Evolutionary conservation across 2,797 vertebrate species (phyloP), one percentile per base, ranked within the genome.

Genomic region (Acanthiza pusilla): DNA sequence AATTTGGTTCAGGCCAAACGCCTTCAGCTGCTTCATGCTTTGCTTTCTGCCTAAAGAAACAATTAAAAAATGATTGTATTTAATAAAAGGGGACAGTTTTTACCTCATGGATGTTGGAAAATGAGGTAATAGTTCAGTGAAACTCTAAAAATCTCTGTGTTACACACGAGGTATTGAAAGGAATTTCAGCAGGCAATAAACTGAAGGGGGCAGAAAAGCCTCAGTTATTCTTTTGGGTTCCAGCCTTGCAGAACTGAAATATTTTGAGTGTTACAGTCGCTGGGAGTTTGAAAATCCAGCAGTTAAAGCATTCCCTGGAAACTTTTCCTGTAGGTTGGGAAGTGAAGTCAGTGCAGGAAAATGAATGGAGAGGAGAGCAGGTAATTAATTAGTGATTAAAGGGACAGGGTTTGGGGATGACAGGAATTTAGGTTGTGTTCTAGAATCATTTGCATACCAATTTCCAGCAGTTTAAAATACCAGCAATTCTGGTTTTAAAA

Each of bases 181-280:
- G 40, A 32, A 75, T 88, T 88, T 80, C 65, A 94, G 36, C 71
- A 29, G 61, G 3, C 16, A 68, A 43, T 30, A 92, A 94, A 96
- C 96, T 96, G 96, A 97, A 97, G 96, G 92, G 97, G 94, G 96
- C 96, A 96, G 95, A 95, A 96, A 92, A 96, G 58, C 60, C 27
- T 94, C 62, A 48, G 27, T 16, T 87, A 78, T 96, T 74, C 48
- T 40, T 38, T 36, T 22, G 27, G 45, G n/a, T 57, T 93, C 61
- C n/a, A 70, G 62, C n/a, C 65, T 27, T 32, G 43, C 72, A 78
- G 43, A 79, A 30, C 16, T 57, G 8, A 45, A 75, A 18, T 91
- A 8, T 63, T 72, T 72, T 58, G 47, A 13, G 14, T 34, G 36
- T 42, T 79, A 1, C 16, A 23, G 6, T 74, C 20, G 11, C 61